Conservation (phyloP, 2,797 vertebrate genomes). For the Neosilurus mollespiculum region DNA sequence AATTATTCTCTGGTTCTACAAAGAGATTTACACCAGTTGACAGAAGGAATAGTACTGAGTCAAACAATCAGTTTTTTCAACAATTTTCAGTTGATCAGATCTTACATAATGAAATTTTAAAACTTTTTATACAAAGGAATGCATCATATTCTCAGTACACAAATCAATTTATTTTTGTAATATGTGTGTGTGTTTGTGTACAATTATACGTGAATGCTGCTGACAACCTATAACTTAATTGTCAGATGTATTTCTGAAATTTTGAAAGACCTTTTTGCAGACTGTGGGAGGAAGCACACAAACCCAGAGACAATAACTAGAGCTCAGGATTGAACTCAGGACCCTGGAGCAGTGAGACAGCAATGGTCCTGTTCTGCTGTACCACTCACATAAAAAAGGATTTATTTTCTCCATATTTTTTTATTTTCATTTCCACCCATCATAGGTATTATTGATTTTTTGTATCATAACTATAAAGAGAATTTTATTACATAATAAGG, state of each 20-base stretch:
- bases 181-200: too few relatives aligned
- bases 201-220: too few relatives aligned
- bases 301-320: not conserved
- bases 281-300: not conserved
- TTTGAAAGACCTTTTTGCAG: too few relatives aligned
- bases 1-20: not conserved
- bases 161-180: not conserved
- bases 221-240: too few relatives aligned
- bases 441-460: too few relatives aligned
- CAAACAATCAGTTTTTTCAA: not conserved
- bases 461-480: too few relatives aligned
- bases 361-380: not conserved
- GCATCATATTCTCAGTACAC: not conserved
- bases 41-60: not conserved
- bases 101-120: not conserved
- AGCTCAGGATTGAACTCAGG: not conserved
- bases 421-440: too few relatives aligned
- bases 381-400: not conserved
- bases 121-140: not conserved
- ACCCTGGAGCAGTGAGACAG: not conserved
- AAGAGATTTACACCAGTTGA: not conserved
- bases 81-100: not conserved
- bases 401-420: too few relatives aligned
- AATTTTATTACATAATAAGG: too few relatives aligned
- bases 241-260: too few relatives aligned